phyloP scores from a whole-genome alignment of 2,888 invertebrate genomes.

The Lepidocyrtoides sp. region DNA sequence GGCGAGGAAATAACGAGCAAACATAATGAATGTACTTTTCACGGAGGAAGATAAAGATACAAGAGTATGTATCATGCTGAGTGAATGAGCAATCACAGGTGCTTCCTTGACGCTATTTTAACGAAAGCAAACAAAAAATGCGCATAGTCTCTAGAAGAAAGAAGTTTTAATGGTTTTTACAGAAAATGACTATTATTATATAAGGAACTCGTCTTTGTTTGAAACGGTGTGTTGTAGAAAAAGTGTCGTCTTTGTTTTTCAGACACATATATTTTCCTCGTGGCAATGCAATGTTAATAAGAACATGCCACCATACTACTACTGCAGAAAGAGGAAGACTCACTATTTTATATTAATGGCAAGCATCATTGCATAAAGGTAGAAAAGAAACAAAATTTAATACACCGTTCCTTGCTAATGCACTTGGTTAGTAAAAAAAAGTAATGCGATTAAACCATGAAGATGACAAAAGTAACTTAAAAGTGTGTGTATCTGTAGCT shows the following conservation, averaged over 20 bases:
- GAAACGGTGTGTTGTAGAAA: constrained; percentile 11
- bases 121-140: constrained; percentile 26
- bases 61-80: constrained; percentile 47
- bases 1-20: constrained; percentile 24
- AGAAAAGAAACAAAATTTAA: constrained; percentile 45
- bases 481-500: background rate
- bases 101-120: constrained; percentile 64
- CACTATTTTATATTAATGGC: constrained; percentile 13
- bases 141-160: background rate
- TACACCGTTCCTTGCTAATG: background rate
- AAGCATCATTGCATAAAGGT: constrained; percentile 44
- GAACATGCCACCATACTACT: too few relatives aligned
- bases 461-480: too few relatives aligned
- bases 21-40: background rate
- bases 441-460: constrained; percentile 54
- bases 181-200: too few relatives aligned
- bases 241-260: constrained; percentile 65
- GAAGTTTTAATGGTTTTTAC: constrained; percentile 30
- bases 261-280: constrained; percentile 31
- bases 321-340: background rate
- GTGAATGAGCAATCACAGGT: constrained; percentile 85
- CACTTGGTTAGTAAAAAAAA: background rate
- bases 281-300: background rate
- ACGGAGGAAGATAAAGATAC: background rate
- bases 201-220: constrained; percentile 3